Base-by-base conservation (phyloP, 2,888 invertebrate species). In the Hofmannophila pseudospretella region DNA sequence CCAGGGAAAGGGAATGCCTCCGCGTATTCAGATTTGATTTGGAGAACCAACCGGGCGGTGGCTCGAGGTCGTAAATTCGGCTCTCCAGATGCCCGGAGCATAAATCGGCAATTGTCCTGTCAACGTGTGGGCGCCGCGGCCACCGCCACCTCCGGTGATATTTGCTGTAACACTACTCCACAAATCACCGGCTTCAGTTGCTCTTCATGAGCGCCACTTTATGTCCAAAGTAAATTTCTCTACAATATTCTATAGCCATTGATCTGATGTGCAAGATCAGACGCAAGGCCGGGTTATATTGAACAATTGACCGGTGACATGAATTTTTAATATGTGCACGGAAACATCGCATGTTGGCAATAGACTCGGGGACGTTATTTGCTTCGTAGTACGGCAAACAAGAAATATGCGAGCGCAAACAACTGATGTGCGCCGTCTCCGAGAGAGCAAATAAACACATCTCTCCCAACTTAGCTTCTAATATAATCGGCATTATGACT, bases 61-160 rank as follows among this genome's bases (percentile, higher is more conserved):
- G 53, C 49, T 54, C 37, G 43, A 46, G 46, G 51, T 62, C 60
- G 52, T 72, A 71, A 67, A 67, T 71, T 61, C 52, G 54, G 59
- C 45, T 48, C 47, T 55, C 51, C 48, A 51, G 49, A 58, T 58
- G 54, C 54, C 57, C 27, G 27, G 54, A 54, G 61, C 63, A 72
- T 76, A 74, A 75, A 78, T 76, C 63, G 63, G 49, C 72, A 62
- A 78, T 77, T 77, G 78, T 79, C 47, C 70, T 76, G 77, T 74
- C 73, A 67, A 51, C 62, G 61, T 63, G 64, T 54, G 61, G 58
- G 62, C 60, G 63, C 66, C 55, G 23, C 52, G 49, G 45, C 47
- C 42, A 48, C 51, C 51, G 49, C 48, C 52, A 48, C 51, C 58
- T 49, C 56, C 43, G 48, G 56, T 55, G 51, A 49, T 51, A 48